Conservation (phyloP, 2,113 vertebrate genomes). For the Tupaia chinensis region DNA sequence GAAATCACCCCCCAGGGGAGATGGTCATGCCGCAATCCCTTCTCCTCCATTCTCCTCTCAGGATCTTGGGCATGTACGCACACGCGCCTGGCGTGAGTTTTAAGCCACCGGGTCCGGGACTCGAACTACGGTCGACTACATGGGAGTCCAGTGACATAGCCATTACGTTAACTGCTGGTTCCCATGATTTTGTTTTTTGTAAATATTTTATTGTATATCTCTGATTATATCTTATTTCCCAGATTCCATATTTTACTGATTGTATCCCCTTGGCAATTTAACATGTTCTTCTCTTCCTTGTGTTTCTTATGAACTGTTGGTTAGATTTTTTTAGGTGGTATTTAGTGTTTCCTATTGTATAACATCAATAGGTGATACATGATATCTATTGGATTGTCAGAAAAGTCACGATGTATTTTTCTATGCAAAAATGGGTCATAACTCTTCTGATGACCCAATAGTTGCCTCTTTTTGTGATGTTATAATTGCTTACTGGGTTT, state of each 20-base stretch:
- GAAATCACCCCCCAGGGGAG: no score
- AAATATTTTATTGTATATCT: background rate
- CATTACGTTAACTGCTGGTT: no score
- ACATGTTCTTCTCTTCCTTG: background rate
- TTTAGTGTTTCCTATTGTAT: background rate
- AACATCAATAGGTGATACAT: background rate
- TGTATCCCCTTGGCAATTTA: background rate
- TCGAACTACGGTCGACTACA: no score
- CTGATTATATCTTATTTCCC: background rate
- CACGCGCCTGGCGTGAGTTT: no score
- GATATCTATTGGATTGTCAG: background rate
- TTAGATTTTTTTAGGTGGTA: background rate
- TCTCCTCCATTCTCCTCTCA: no score
- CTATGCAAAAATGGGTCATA: no score
- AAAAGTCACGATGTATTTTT: no score
- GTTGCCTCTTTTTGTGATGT: background rate
- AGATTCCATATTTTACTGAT: background rate
- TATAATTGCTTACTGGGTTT: background rate
- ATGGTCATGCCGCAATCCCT: no score
- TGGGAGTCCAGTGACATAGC: no score
- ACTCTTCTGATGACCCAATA: background rate
- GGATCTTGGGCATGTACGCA: no score
- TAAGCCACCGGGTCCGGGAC: no score
- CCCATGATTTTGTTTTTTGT: background rate
- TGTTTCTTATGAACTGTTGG: background rate